Base-by-base conservation (phyloP, 2,888 invertebrate genomes). In the Mamestra brassicae region DNA sequence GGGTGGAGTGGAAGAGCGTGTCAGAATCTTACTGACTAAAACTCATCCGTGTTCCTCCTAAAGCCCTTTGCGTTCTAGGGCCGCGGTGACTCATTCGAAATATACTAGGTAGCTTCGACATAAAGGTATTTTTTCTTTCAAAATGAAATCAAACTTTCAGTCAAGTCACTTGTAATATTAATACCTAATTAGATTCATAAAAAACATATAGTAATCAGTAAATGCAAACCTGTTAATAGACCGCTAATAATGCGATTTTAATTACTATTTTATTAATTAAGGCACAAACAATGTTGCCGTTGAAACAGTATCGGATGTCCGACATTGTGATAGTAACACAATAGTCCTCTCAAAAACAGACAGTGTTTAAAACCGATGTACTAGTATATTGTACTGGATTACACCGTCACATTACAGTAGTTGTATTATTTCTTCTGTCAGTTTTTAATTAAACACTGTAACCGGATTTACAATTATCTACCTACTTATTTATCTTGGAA, bases 251-350 rank as follows among this genome's bases (percentile, higher is more conserved):
- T 47, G 38, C 38, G 7, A 47, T 52, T 62, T 61, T 57, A 61
- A 65, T 69, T 66, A 69, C 72, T 65, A 66, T 76, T 81, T 63
- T 66, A 55, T 34, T 66, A 66, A 66, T 81, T 42, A 70, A 70
- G 17, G 17, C 66, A 17, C 26, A 26, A 62, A 81, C 79, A 76
- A 76, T 76, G 15, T 26, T 26, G 36, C 57, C 65, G 47, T 66
- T 36, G 82, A 58, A 45, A 62, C 52, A 4, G 64, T 57, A 57
- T 66, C 42, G 62, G 47, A 54, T 63, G 26, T 58, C 13, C n/a
- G 11, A 64, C 58, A 75, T 36, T 67, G 47, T 58, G 52, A 13
- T 54, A 11, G 50, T 38, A 4, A 11, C 58, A 76, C 57, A 66
- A 80, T 70, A 52, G 65, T 36, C 34, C 61, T 13, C 47, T 65